Evolutionary conservation across 2,113 vertebrate species (phyloP).

Genomic region (Anguilla rostrata): DNA sequence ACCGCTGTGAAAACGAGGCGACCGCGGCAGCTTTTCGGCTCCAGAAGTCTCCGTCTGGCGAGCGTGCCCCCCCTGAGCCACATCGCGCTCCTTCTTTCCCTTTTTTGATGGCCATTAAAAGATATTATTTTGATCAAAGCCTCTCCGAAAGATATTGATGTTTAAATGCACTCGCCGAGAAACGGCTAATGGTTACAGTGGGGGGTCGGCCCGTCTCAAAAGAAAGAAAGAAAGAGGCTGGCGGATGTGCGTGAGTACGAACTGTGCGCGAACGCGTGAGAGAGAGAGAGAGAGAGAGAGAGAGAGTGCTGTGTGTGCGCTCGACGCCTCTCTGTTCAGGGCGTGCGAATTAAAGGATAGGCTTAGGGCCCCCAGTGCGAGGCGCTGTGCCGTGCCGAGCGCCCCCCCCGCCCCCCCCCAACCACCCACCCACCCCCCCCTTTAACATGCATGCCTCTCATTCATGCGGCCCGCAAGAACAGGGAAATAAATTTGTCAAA

Average conservation of each 20-base stretch:
- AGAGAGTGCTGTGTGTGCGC: background rate
- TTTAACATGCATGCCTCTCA: conserved; percentile 19
- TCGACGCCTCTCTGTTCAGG: background rate
- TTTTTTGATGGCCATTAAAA: background rate
- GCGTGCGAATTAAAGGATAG: conserved; percentile 21
- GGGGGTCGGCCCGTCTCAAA: background rate
- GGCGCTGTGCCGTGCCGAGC: background rate
- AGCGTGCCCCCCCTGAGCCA: background rate
- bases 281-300: no score
- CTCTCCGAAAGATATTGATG: background rate
- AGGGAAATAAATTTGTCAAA: background rate
- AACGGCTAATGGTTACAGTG: background rate
- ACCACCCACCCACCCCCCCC: background rate
- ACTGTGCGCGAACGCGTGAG: background rate
- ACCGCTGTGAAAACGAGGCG: background rate
- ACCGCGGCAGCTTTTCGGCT: background rate
- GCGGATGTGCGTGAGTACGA: conserved; percentile 1
- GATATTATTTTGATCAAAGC: conserved; percentile 7
- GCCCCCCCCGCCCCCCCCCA: background rate
- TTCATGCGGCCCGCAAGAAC: background rate
- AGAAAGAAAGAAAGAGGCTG: conserved; percentile 4
- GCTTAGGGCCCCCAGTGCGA: conserved; percentile 2
- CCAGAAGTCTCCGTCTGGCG: background rate
- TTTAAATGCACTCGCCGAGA: conserved; percentile 1
- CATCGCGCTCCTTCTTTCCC: background rate